Evolutionary conservation across 2,113 vertebrate genomes (phyloP).

Genomic region (Pithys albifrons): DNA sequence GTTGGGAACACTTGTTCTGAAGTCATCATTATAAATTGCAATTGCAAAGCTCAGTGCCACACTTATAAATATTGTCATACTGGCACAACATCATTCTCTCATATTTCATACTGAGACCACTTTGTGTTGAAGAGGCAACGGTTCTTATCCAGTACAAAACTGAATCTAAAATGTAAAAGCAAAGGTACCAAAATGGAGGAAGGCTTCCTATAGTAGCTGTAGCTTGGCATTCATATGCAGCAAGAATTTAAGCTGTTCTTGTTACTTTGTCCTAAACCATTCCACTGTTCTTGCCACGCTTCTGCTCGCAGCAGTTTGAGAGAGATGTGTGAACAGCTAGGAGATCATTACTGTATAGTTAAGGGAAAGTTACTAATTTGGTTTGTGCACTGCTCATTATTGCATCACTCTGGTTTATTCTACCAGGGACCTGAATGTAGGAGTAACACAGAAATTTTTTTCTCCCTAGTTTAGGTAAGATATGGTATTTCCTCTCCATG

Average conservation of each 20-base stretch:
- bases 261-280: not conserved
- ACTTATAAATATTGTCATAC: not conserved
- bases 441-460: not conserved
- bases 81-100: not conserved
- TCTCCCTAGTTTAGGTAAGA: not conserved
- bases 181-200: not conserved
- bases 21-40: not conserved
- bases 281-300: not conserved
- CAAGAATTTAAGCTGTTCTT: not conserved
- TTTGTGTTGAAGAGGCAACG: not conserved
- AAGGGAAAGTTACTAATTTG: not conserved
- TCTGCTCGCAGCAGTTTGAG: not conserved
- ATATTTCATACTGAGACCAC: not conserved
- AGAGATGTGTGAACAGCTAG: not conserved
- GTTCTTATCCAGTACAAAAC: not conserved
- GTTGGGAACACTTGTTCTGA: not conserved
- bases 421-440: not conserved
- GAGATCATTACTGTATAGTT: not conserved
- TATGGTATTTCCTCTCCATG: not conserved
- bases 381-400: not conserved
- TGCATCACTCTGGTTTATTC: not conserved
- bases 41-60: not conserved
- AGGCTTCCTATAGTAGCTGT: not conserved
- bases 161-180: not conserved
- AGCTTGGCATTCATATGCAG: not conserved